Conservation (phyloP, 2,797 vertebrate genomes). For the Parambassis ranga region DNA sequence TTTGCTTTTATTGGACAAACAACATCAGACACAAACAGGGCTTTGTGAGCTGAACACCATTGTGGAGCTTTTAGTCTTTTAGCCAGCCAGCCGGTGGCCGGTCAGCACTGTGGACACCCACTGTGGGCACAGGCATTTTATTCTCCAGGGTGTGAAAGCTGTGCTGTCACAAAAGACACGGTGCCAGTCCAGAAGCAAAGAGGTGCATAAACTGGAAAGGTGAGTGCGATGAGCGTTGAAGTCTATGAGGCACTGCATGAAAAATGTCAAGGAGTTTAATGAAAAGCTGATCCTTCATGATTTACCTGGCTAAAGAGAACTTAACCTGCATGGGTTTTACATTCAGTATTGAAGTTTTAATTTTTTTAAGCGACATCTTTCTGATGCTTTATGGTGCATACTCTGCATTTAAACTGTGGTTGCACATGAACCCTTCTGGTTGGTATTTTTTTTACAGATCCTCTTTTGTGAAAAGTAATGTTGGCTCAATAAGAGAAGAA, state of each 20-base stretch:
- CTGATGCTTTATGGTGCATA: not conserved
- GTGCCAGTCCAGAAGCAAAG: slow-evolving; percentile 10
- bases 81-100: slow-evolving; percentile 24
- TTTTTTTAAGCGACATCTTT: not conserved
- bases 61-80: slow-evolving; percentile 39
- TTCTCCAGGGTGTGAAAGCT: slow-evolving; percentile 36
- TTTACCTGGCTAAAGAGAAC: not conserved
- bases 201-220: slow-evolving; percentile 49
- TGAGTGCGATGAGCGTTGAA: slow-evolving; percentile 42
- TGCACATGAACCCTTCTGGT: no score
- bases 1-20: slow-evolving; percentile 78
- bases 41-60: slow-evolving; percentile 57
- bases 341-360: not conserved
- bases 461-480: not conserved
- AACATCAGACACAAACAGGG: slow-evolving; percentile 68
- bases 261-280: not conserved
- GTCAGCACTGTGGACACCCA: slow-evolving; percentile 34
- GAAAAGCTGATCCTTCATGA: not conserved
- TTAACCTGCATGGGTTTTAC: not conserved
- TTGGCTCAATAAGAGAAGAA: no score
- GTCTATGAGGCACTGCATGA: not conserved
- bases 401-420: not conserved
- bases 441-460: not conserved
- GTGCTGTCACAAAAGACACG: slow-evolving; percentile 21
- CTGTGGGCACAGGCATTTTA: slow-evolving; percentile 18